Conservation (phyloP, 2,113 vertebrate genomes). For the Brachyistius frenatus region DNA sequence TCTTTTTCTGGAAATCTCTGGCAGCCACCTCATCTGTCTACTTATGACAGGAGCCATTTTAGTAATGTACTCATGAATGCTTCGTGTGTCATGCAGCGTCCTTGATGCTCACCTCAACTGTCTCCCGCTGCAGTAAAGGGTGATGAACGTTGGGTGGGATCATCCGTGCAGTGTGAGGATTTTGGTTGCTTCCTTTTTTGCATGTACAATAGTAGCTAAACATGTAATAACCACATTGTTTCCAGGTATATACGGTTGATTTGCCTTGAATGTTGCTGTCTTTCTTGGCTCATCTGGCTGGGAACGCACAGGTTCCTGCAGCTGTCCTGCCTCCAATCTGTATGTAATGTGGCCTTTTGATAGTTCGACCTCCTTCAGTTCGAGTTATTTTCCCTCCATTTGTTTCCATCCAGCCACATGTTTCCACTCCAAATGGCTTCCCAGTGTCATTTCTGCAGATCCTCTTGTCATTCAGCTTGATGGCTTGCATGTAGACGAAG, state of each 20-base stretch:
- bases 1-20: slow-evolving; percentile 56
- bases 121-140: slow-evolving; percentile 29
- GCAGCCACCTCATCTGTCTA: slow-evolving; percentile 69
- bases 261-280: neutral
- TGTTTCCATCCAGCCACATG: slow-evolving; percentile 44
- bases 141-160: slow-evolving; percentile 24
- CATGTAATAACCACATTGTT: neutral
- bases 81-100: slow-evolving; percentile 64
- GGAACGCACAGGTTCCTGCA: slow-evolving; percentile 1
- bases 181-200: neutral
- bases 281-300: slow-evolving; percentile 5
- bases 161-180: neutral
- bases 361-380: slow-evolving; percentile 49
- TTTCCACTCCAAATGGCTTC: slow-evolving; percentile 53
- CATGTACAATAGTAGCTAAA: neutral
- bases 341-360: slow-evolving; percentile 43
- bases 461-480: slow-evolving; percentile 45
- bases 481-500: slow-evolving; percentile 17
- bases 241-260: neutral
- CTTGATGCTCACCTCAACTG: slow-evolving; percentile 63
- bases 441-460: slow-evolving; percentile 47
- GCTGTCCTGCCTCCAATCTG: slow-evolving; percentile 14
- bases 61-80: slow-evolving; percentile 69
- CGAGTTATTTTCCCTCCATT: slow-evolving; percentile 58
- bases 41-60: slow-evolving; percentile 71